Percentiles rank a stretch among this genome's conserved stretches.
Conservation (phyloP, 2,113 vertebrate genomes). For the Coptodon rendalli region DNA sequence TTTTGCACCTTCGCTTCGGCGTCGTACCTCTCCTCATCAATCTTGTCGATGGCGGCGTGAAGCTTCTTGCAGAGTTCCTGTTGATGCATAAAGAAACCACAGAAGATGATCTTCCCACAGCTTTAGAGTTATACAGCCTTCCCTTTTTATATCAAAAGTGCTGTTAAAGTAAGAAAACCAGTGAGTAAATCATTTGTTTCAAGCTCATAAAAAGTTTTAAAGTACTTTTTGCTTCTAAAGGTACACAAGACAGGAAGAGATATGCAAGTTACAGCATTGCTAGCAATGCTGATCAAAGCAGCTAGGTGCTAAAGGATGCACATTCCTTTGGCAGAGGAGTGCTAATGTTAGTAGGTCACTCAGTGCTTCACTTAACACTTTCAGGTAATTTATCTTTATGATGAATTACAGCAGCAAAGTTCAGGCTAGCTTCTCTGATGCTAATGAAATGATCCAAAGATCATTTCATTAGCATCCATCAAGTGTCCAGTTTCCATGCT, state of each 20-base stretch:
- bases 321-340: not conserved
- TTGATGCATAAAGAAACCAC: not conserved
- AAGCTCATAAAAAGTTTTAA: not conserved
- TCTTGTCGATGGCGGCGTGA: slow-evolving; percentile 77
- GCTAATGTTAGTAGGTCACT: not conserved
- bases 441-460: no score
- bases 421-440: not conserved
- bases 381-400: not conserved
- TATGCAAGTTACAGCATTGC: fast-evolving
- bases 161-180: not conserved
- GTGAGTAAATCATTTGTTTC: not conserved
- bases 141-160: not conserved
- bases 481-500: not conserved
- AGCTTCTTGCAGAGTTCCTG: slow-evolving; percentile 88
- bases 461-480: not conserved
- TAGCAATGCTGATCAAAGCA: not conserved
- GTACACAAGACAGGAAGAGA: not conserved
- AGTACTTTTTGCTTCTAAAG: not conserved
- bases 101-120: not conserved
- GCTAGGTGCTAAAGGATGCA: not conserved
- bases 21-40: slow-evolving; percentile 94
- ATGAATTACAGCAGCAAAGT: not conserved
- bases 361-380: not conserved
- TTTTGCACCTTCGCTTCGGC: slow-evolving; percentile 81
- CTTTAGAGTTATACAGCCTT: not conserved